Evolutionary conservation across 2,888 invertebrate genomes (phyloP).

Genomic region (Portevinia maculata): DNA sequence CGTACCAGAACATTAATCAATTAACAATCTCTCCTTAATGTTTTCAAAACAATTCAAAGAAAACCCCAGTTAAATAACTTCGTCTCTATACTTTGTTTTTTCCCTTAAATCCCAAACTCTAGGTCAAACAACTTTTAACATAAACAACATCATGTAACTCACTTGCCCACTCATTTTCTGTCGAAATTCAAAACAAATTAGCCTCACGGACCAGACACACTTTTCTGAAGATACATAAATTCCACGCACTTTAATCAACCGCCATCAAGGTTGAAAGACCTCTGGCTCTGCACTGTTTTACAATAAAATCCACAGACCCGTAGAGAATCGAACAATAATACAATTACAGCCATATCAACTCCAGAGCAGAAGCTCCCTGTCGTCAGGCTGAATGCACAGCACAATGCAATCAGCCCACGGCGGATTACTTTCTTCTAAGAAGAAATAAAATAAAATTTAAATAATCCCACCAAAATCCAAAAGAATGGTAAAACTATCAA

Average conservation of each 20-base stretch:
- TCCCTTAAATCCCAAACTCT: too few relatives aligned
- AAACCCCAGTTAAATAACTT: too few relatives aligned
- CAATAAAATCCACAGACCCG: slow-evolving; percentile 13
- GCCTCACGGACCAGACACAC: slow-evolving; percentile 11
- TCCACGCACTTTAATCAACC: background rate
- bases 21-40: too few relatives aligned
- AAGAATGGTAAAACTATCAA: slow-evolving; percentile 9
- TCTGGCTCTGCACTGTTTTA: slow-evolving; percentile 11
- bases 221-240: background rate
- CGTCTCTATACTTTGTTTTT: too few relatives aligned
- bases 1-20: too few relatives aligned
- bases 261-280: slow-evolving; percentile 45
- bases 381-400: background rate
- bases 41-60: too few relatives aligned
- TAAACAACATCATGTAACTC: background rate
- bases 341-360: slow-evolving; percentile 9
- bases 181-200: background rate
- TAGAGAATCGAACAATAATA: slow-evolving; percentile 9
- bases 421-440: slow-evolving; percentile 5
- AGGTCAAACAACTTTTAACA: too few relatives aligned
- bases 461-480: slow-evolving; percentile 23
- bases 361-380: slow-evolving; percentile 26
- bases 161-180: background rate
- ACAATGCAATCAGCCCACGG: slow-evolving; percentile 33
- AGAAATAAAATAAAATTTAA: slow-evolving; percentile 21